Evolutionary conservation across 2,113 vertebrate species (phyloP).

Genomic region (Eudyptes chrysolophus): DNA sequence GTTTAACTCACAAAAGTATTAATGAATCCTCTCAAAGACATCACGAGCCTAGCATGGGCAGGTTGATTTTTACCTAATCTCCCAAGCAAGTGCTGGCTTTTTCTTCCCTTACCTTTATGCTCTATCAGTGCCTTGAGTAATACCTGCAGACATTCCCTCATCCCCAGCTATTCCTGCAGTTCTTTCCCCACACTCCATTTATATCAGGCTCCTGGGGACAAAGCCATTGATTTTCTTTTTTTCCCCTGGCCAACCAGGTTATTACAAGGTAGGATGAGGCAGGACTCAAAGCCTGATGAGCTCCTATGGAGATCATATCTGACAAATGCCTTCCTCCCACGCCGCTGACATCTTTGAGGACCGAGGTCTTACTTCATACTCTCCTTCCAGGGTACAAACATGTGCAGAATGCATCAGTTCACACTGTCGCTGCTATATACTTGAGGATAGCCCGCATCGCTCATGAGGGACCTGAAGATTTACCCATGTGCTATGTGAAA

Average conservation of each 20-base stretch:
- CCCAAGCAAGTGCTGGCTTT: not conserved
- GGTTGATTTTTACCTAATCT: not conserved
- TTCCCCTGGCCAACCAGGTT: not conserved
- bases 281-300: not conserved
- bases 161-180: not conserved
- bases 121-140: not conserved
- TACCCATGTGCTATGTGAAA: not conserved
- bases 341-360: not conserved
- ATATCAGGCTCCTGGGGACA: not conserved
- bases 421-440: not conserved
- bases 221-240: not conserved
- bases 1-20: not conserved
- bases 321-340: not conserved
- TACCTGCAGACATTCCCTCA: not conserved
- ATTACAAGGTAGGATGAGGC: not conserved
- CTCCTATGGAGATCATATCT: not conserved
- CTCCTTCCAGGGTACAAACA: not conserved
- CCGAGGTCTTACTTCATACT: not conserved
- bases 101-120: not conserved
- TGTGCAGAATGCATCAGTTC: not conserved
- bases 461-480: not conserved
- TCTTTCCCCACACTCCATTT: not conserved
- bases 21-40: not conserved
- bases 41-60: not conserved
- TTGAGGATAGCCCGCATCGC: not conserved